Evolutionary conservation across 1,140 invertebrate genomes (phyloP), one percentile per base, ranked within the genome.

Genomic region (Meloidogyne floridensis): DNA sequence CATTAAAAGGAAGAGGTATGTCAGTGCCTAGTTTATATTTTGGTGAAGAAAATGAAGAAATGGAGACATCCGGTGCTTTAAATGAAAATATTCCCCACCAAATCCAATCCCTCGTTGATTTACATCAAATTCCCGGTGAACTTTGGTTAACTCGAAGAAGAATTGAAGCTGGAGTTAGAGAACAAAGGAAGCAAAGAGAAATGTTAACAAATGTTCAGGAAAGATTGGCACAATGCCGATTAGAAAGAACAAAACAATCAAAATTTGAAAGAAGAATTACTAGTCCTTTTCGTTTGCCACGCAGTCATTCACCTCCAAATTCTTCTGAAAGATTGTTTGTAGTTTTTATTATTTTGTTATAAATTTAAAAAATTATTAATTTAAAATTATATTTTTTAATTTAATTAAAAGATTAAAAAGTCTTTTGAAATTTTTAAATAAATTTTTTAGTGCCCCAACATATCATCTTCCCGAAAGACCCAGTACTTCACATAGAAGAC

Each of bases 281-380:
- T 15, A 32, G 7, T 8, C 7, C 10, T 3, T 69, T 79, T 72
- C 65, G 65, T 13, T 79, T 8, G 4, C 18, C 74, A 10, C 77
- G 77, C 5, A 79, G 77, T 18, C 77, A 72, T 79, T 79, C 77
- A 13, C 77, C 77, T n/a, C 77, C 77, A n/a, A n/a, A 5, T 43
- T 54, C 53, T 13, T 76, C 75, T 56, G 77, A 54, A 32, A 69
- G 77, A 47, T 79, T 72, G 32, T 51, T 51, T 51, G 65, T 20
- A 32, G 32, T 20, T 53, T 53, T 32, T 9, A 73, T 47, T n/a
- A 47, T 73, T 13, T 47, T 47, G 10, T 73, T 6, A 73, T 4
- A 13, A 73, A 73, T 47, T 13, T 51, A 42, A 42, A 73, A 73
- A 15, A 11, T 43, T 8, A 43, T 32, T 18, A n/a, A 32, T 59